Evolutionary conservation across 2,888 invertebrate species (phyloP), one percentile per base, ranked within the genome.

Genomic region (Dasysyrphus tricinctus): DNA sequence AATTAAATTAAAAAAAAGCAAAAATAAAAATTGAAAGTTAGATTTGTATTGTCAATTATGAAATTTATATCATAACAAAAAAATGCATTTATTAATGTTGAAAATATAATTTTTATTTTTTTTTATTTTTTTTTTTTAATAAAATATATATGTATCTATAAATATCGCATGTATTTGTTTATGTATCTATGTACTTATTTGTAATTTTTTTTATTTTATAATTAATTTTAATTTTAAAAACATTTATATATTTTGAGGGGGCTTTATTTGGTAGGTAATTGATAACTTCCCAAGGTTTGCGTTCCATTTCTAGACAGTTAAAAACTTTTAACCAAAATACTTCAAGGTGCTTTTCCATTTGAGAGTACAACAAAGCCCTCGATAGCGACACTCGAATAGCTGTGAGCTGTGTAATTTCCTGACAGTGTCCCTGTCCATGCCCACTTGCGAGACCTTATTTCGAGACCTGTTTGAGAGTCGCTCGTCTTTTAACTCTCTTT

Each of bases 11-110:
- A 56, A 44, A 16, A 12, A 76, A 37, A 24, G 8, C n/a, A 12
- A 16, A n/a, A 54, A 7, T 7, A 67, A 61, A 44, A 8, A 80
- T 80, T 78, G 44, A 74, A 84, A 65, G 78, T 81, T 81, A 78
- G 78, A 86, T 81, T 86, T 86, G 78, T 81, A 86, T 82, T 82
- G 82, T 86, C 86, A 86, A 86, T 86, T 86, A 61, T 24, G 3
- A 24, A 39, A 61, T 54, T 54, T 54, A 32, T 54, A 54, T 54
- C 51, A 51, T 29, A 37, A 75, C 2, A 44, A 47, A 47, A 19
- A 76, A 67, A 82, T 82, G 86, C 86, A 86, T 86, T 86, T 86
- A 86, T 78, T 56, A 75, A 82, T 79, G 75, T 86, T 86, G 75
- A 75, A 80, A 69, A 39, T 24, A 24, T 24, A 2, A 24, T 8